Percentiles rank a stretch among this genome's conserved stretches.
phyloP scores from a whole-genome alignment of 2,113 vertebrate species.

The Phyllostomus hastatus region DNA sequence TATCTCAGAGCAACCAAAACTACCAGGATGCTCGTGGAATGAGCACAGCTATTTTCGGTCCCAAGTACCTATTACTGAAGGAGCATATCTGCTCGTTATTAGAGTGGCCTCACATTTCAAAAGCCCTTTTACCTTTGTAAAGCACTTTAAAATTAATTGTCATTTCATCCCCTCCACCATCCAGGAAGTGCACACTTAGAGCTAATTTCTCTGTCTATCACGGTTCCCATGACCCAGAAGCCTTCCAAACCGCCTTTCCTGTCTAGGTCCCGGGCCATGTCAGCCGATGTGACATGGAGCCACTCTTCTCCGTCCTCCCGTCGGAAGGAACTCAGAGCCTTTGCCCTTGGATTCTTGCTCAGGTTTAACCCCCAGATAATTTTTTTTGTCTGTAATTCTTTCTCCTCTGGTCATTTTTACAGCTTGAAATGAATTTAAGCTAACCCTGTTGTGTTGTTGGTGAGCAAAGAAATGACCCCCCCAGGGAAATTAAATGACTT shows the following conservation, averaged over 20 bases:
- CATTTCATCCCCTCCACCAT: not conserved
- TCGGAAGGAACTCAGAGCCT: not conserved
- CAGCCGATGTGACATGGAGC: not conserved
- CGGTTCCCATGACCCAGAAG: not conserved
- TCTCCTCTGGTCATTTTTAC: not conserved
- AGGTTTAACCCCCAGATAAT: not conserved
- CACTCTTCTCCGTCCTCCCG: not conserved
- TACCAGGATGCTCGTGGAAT: not conserved
- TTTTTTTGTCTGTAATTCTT: not conserved
- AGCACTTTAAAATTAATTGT: conserved; percentile 28
- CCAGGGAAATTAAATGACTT: conserved; percentile 5
- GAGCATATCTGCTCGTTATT: not conserved
- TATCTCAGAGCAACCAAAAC: not conserved
- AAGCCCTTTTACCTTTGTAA: not conserved
- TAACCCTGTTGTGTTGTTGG: not conserved
- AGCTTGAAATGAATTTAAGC: not conserved
- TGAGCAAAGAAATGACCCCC: not conserved
- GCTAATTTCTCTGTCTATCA: not conserved
- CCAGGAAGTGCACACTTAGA: not conserved
- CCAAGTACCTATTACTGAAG: not conserved
- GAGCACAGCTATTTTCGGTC: not conserved
- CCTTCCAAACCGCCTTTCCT: not conserved
- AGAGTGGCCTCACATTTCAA: not conserved
- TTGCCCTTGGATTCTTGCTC: not conserved
- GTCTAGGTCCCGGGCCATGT: not conserved